These are phyloP conservation scores for Electrophaes corylata DNA, from an alignment of 2,888 invertebrate species.

Conservation along the genomic window DNA sequence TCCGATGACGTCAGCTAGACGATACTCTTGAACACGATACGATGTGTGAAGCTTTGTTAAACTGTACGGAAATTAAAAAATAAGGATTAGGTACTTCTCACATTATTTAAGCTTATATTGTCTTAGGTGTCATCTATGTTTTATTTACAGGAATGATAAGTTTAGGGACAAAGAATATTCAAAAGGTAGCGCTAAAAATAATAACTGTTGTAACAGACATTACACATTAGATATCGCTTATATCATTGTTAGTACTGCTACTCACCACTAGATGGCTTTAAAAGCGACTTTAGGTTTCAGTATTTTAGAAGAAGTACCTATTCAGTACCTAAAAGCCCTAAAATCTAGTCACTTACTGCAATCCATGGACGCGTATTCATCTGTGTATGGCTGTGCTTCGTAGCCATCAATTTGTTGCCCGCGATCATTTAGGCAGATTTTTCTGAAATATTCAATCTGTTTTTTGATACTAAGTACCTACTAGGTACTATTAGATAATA, in stretches of 20 bases:
- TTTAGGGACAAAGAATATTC: background rate
- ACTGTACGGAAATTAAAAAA: no score
- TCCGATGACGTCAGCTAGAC: background rate
- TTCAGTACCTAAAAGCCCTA: no score
- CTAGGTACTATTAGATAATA: no score
- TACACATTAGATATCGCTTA: constrained; percentile 8
- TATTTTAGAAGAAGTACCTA: no score
- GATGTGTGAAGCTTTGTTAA: no score
- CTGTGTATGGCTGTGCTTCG: constrained; percentile 64
- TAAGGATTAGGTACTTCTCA: no score
- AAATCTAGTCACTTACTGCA: constrained; percentile 80
- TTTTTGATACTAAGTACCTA: no score
- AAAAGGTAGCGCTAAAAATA: background rate
- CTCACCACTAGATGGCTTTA: constrained; percentile 13
- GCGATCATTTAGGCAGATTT: constrained; percentile 84
- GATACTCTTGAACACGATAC: no score
- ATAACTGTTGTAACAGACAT: background rate
- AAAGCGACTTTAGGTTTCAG: no score
- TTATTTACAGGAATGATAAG: background rate
- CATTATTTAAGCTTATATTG: no score
- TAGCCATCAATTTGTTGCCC: constrained; percentile 81
- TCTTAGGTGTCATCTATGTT: background rate
- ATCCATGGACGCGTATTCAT: constrained; percentile 77
- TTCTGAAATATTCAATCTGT: constrained; percentile 75
- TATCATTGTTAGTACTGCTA: constrained; percentile 10